Conservation (phyloP, 2,888 invertebrate genomes). For the Drosophila limbata region DNA sequence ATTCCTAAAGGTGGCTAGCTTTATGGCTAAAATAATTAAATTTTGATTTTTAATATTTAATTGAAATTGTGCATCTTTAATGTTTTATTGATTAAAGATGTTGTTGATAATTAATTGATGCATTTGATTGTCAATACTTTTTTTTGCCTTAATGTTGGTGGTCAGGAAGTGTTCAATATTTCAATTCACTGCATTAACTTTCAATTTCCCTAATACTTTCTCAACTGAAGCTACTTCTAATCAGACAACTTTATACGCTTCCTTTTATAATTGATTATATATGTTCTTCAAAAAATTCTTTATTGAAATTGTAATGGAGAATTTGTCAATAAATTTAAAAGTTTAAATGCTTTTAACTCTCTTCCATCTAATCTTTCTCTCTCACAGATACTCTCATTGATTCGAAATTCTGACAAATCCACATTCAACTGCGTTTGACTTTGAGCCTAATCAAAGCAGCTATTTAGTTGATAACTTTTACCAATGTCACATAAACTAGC, state of each 20-base stretch:
- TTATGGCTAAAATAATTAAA: slow-evolving; percentile 3
- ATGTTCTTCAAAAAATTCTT: too few relatives aligned
- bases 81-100: too few relatives aligned
- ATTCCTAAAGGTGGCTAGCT: slow-evolving; percentile 15
- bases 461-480: slow-evolving; percentile 48
- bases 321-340: neutral
- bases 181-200: too few relatives aligned
- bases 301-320: neutral
- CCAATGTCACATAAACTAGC: slow-evolving; percentile 52
- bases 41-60: too few relatives aligned
- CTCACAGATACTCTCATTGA: neutral
- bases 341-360: neutral
- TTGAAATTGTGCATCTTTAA: too few relatives aligned
- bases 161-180: too few relatives aligned
- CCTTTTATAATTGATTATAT: neutral
- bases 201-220: too few relatives aligned
- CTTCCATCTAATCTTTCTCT: neutral
- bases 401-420: neutral
- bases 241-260: neutral
- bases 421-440: slow-evolving; percentile 23
- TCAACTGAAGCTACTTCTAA: neutral
- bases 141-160: too few relatives aligned
- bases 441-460: slow-evolving; percentile 34
- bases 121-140: too few relatives aligned
- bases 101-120: too few relatives aligned